Evolutionary conservation across 2,888 invertebrate species (phyloP), one percentile per base, ranked within the genome.

Genomic region (Lochmaea capreae): DNA sequence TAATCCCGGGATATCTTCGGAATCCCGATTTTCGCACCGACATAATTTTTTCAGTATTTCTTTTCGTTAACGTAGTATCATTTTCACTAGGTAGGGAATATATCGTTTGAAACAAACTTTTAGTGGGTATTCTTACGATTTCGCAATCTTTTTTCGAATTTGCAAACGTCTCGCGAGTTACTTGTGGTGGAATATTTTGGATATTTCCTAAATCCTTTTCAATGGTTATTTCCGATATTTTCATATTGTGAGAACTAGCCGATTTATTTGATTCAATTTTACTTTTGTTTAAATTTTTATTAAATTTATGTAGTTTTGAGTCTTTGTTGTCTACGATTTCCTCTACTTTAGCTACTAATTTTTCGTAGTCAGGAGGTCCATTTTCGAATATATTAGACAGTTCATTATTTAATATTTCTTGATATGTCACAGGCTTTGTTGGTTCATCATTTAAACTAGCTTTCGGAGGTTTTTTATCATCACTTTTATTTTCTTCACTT

Each of bases 171-270:
- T 42, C 10, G 1, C 42, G 14, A 18, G 14, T 10, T 42, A 43
- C 43, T n/a, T 14, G n/a, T 10, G 16, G n/a, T 16, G 42, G 52
- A 18, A 16, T 18, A 18, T 16, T 52, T 6, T 9, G 16, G 2
- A 9, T 54, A 54, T 54, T 63, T 63, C 16, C 42, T 10, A 63
- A 18, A 39, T 63, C 62, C 42, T 63, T 63, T 63, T 63, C 62
- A 8, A 63, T 42, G 2, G 62, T 43, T 63, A 63, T 42, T 39
- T 42, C 16, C 1, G 39, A 18, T 16, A 14, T 18, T 10, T 6
- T 42, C 3, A 42, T 11, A 18, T 42, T 42, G 6, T 14, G 16
- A 1, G 39, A 1, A 42, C 39, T n/a, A n/a, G n/a, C 14, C 1
- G 33, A 33, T 18, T 63, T 63, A 39, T 39, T 18, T 14, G 39